phyloP scores from a whole-genome alignment of 2,888 invertebrate species.

The Drosophila atripex region DNA sequence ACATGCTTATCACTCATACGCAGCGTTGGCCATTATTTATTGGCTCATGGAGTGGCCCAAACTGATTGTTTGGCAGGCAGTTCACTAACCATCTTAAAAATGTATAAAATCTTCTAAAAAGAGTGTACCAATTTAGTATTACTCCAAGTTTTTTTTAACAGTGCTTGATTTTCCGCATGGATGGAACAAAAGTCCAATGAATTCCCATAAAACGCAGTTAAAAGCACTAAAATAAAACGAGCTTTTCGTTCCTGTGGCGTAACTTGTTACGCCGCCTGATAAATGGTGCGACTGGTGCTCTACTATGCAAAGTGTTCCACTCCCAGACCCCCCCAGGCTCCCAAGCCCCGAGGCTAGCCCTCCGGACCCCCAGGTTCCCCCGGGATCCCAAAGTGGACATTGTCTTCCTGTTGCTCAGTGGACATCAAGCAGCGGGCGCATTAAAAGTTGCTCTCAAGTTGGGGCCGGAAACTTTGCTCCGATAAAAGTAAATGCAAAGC shows the following conservation, averaged over 20 bases:
- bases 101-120: neutral
- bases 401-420: constrained; percentile 60
- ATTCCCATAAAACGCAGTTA: constrained; percentile 55
- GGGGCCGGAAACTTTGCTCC: constrained; percentile 45
- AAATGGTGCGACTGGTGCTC: constrained; percentile 50
- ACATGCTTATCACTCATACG: neutral
- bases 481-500: constrained; percentile 60
- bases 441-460: constrained; percentile 55
- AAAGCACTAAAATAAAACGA: constrained; percentile 60
- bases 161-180: constrained; percentile 17
- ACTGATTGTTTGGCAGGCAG: too few relatives aligned
- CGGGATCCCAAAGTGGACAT: constrained; percentile 7
- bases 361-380: neutral
- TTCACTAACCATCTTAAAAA: neutral
- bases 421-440: constrained; percentile 48
- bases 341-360: constrained; percentile 1
- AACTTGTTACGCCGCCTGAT: constrained; percentile 67
- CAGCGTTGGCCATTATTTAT: constrained; percentile 1
- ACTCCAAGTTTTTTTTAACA: constrained; percentile 1
- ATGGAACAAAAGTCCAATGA: constrained; percentile 30
- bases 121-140: too few relatives aligned
- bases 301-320: constrained; percentile 33
- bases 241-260: constrained; percentile 57
- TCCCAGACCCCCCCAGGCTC: neutral
- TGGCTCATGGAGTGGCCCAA: neutral